Percentiles rank a stretch among this genome's conserved stretches.
Conservation (phyloP, 2,113 vertebrate species). For the Lethenteron camtschaticum region DNA sequence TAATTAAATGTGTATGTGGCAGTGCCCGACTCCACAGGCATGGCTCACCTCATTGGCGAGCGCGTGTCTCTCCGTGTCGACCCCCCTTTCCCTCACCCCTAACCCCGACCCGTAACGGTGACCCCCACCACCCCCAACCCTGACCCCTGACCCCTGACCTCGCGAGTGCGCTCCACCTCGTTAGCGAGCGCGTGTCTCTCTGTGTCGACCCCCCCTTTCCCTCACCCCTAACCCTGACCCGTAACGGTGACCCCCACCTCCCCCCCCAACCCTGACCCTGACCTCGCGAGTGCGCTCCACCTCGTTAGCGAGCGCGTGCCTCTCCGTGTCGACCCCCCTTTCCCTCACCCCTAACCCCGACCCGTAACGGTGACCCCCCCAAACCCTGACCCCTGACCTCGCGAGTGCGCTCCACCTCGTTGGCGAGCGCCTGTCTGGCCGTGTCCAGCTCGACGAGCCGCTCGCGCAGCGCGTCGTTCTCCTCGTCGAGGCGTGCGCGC, state of each 20-base stretch:
- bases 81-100: constrained; percentile 16
- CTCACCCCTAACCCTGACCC: too few relatives aligned
- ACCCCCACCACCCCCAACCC: background rate
- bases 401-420: constrained; percentile 67
- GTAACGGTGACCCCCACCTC: too few relatives aligned
- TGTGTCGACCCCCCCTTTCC: constrained; percentile 46
- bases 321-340: constrained; percentile 59
- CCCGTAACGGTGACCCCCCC: too few relatives aligned
- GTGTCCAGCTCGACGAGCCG: constrained; percentile 88
- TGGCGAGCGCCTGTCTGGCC: constrained; percentile 70
- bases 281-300: constrained; percentile 79
- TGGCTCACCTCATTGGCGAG: constrained; percentile 76
- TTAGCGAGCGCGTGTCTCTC: constrained; percentile 78
- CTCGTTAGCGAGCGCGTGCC: constrained; percentile 75
- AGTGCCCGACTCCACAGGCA: constrained; percentile 45
- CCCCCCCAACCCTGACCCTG: constrained; percentile 10
- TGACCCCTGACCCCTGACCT: constrained; percentile 40
- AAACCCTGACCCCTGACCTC: constrained; percentile 33
- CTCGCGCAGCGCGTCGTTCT: constrained; percentile 80
- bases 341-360: too few relatives aligned
- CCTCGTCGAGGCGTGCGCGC: constrained; percentile 63
- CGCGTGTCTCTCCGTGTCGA: constrained; percentile 77
- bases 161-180: constrained; percentile 66
- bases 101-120: too few relatives aligned
- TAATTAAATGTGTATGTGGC: too few relatives aligned